phyloP scores from a whole-genome alignment of 2,113 vertebrate species.

The Amazona vittata region DNA sequence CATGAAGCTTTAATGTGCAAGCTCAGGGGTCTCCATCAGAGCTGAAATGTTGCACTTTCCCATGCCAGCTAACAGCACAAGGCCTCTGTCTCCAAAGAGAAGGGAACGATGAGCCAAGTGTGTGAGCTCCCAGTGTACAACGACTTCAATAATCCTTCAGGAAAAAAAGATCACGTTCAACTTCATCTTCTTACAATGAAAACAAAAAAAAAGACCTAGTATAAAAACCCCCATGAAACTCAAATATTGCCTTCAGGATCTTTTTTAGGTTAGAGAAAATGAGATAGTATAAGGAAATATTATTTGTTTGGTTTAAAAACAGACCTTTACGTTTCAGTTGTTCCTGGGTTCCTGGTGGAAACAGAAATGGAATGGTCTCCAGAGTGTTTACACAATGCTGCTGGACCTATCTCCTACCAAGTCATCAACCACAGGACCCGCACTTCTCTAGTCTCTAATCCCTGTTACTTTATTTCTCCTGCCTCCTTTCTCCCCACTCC shows the following conservation, averaged over 20 bases:
- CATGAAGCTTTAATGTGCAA: neutral
- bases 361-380: neutral
- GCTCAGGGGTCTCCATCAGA: neutral
- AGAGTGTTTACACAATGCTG: rapidly evolving
- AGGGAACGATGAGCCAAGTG: neutral
- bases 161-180: neutral
- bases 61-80: neutral
- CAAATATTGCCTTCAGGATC: neutral
- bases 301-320: neutral
- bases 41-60: neutral
- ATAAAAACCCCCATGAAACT: neutral
- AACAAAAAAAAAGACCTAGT: neutral
- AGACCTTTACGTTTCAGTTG: neutral
- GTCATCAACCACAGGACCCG: neutral
- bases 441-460: neutral
- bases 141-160: neutral
- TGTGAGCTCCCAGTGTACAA: neutral
- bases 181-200: neutral
- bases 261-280: neutral
- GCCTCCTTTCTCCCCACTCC: neutral
- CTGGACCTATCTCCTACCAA: neutral
- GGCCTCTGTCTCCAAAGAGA: neutral
- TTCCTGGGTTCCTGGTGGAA: neutral
- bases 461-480: neutral
- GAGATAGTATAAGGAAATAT: neutral